Percentiles rank a stretch among this genome's conserved stretches.
phyloP scores from a whole-genome alignment of 2,888 invertebrate species.

The Anoplius nigerrimus region DNA sequence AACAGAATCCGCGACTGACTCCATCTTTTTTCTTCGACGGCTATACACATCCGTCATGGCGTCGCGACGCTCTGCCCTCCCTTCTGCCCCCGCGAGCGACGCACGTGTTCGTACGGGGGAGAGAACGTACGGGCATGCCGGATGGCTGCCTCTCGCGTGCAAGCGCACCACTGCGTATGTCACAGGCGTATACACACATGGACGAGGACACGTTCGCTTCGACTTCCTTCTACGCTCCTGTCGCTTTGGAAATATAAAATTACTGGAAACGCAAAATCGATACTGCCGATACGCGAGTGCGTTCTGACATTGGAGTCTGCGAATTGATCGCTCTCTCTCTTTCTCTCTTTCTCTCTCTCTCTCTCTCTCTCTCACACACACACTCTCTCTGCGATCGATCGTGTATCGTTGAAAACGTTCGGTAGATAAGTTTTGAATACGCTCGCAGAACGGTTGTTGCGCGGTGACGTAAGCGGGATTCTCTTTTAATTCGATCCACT shows the following conservation, averaged over 20 bases:
- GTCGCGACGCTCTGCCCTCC: slow-evolving; percentile 52
- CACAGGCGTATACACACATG: slow-evolving; percentile 16
- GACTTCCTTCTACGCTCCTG: slow-evolving; percentile 36
- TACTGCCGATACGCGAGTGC: slow-evolving; percentile 51
- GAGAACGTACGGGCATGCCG: slow-evolving; percentile 13
- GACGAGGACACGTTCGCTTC: slow-evolving; percentile 37
- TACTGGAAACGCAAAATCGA: slow-evolving; percentile 65
- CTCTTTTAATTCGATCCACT: too few species aligned
- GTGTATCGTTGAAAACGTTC: too few species aligned
- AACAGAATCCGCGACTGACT: slow-evolving; percentile 31
- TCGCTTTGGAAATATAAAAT: slow-evolving; percentile 64
- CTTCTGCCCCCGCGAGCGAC: slow-evolving; percentile 46
- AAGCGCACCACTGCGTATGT: slow-evolving; percentile 24
- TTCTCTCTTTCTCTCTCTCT: too few species aligned
- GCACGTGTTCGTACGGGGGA: slow-evolving; percentile 43
- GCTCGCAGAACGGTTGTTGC: too few species aligned
- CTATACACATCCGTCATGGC: slow-evolving; percentile 63
- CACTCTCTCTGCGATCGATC: too few species aligned
- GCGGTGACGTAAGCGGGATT: too few species aligned
- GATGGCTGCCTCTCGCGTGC: background rate
- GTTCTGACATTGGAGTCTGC: too few species aligned
- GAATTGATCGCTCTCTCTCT: too few species aligned
- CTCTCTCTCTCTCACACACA: too few species aligned
- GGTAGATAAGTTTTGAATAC: too few species aligned
- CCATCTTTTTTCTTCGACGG: slow-evolving; percentile 53